Evolutionary conservation across 2,888 invertebrate genomes (phyloP), one percentile per base, ranked within the genome.

Genomic region (Alentia gelatinosa): DNA sequence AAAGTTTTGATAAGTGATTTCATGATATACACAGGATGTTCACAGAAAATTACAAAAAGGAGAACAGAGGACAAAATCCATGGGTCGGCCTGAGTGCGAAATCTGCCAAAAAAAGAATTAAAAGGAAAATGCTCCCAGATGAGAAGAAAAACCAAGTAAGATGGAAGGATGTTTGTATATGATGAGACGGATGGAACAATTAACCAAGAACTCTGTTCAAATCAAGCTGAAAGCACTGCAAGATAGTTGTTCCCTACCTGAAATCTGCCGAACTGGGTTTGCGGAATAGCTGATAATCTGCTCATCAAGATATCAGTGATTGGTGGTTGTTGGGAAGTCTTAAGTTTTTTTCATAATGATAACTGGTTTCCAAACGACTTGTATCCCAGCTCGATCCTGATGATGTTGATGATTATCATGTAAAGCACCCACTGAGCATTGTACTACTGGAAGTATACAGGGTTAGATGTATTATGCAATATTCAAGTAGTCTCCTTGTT

Each of bases 1-100:
- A 79, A 79, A 79, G 37, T 37, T 79, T 68, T 68, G 30, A 68
- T 68, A 68, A 68, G 30, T 56, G 56, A n/a, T n/a, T n/a, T n/a
- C n/a, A n/a, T n/a, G n/a, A n/a, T 56, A 56, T 56, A 56, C 5
- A 56, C 23, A 19, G 19, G n/a, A 56, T 56, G 56, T 56, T n/a
- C 56, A 56, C 56, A 56, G 56, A 56, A 56, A 56, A 56, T 5
- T n/a, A 56, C n/a, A 56, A n/a, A 4, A 56, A 56, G 19, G 56
- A 56, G 19, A n/a, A 56, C 56, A n/a, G n/a, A 3, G n/a, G n/a
- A 12, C 9, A 56, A 19, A n/a, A 56, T 56, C 56, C n/a, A 19
- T 56, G 23, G 19, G 56, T 56, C 56, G 56, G n/a, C 56, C 56
- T 56, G 56, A 56, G 56, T 56, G 56, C n/a, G 56, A 56, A 56